Conservation (phyloP, 2,113 vertebrate genomes). For the Copsychus sechellarum region DNA sequence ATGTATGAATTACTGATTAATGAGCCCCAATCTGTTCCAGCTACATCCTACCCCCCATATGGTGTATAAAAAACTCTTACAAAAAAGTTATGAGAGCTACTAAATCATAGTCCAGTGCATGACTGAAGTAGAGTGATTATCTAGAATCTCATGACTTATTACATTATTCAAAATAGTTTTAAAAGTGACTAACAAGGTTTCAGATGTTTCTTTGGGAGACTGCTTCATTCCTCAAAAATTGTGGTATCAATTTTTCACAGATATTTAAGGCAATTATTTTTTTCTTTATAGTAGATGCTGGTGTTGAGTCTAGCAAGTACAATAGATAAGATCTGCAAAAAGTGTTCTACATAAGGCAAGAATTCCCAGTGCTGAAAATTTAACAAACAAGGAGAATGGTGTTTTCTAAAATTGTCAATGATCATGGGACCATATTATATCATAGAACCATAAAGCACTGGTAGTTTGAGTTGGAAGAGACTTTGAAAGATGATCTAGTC, state of each 20-base stretch:
- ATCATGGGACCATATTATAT: neutral
- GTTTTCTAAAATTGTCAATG: neutral
- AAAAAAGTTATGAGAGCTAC: neutral
- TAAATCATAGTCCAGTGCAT: neutral
- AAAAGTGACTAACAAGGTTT: neutral
- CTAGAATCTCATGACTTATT: neutral
- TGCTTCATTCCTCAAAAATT: neutral
- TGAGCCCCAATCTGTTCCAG: conserved; percentile 32
- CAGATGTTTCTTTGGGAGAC: neutral
- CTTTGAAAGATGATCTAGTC: neutral
- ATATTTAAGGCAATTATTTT: neutral
- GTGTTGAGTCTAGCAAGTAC: neutral
- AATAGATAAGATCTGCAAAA: neutral
- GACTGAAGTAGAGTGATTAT: neutral
- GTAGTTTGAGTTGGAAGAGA: neutral
- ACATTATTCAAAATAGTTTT: neutral
- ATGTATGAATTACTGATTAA: conserved; percentile 43
- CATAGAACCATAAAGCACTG: neutral
- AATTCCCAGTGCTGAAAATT: neutral
- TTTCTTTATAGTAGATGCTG: neutral
- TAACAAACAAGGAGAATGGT: neutral
- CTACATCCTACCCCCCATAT: conserved; percentile 43
- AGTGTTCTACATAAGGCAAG: neutral
- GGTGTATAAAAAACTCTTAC: neutral
- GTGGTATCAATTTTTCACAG: neutral